phyloP scores from a whole-genome alignment of 2,888 invertebrate species.

The Cataglyphis cursor region DNA sequence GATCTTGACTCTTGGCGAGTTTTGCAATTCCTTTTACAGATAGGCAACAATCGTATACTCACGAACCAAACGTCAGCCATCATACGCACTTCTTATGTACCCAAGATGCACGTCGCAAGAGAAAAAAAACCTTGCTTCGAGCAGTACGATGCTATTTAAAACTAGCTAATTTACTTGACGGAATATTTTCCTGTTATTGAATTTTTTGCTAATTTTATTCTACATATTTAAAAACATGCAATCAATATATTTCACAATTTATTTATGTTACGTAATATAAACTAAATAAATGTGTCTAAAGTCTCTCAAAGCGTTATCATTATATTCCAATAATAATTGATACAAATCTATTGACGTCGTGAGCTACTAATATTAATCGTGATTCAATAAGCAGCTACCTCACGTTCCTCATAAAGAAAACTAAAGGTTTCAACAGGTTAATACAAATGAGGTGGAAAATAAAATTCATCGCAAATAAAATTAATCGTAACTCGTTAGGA shows the following conservation, averaged over 20 bases:
- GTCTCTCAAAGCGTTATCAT: not conserved
- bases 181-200: slow-evolving; percentile 1
- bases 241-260: not conserved
- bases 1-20: slow-evolving; percentile 15
- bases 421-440: slow-evolving; percentile 4
- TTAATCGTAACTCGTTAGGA: slow-evolving; percentile 41
- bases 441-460: slow-evolving; percentile 9
- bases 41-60: slow-evolving; percentile 50
- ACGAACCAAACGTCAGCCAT: slow-evolving; percentile 50
- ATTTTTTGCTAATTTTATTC: slow-evolving; percentile 26
- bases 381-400: slow-evolving; percentile 11
- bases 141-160: not conserved
- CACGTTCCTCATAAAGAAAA: slow-evolving; percentile 12
- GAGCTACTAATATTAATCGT: slow-evolving; percentile 8
- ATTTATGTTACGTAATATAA: slow-evolving; percentile 16
- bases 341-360: not conserved
- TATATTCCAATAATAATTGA: not conserved
- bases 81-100: slow-evolving; percentile 57
- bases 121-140: slow-evolving; percentile 31
- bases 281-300: not conserved
- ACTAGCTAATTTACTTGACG: slow-evolving; percentile 33
- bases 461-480: slow-evolving; percentile 22
- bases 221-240: not conserved
- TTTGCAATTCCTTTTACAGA: slow-evolving; percentile 33
- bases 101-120: slow-evolving; percentile 44